Evolutionary conservation across 1,140 invertebrate species (phyloP), one percentile per base, ranked within the genome.

Genomic region (Meloidogyne hapla): DNA sequence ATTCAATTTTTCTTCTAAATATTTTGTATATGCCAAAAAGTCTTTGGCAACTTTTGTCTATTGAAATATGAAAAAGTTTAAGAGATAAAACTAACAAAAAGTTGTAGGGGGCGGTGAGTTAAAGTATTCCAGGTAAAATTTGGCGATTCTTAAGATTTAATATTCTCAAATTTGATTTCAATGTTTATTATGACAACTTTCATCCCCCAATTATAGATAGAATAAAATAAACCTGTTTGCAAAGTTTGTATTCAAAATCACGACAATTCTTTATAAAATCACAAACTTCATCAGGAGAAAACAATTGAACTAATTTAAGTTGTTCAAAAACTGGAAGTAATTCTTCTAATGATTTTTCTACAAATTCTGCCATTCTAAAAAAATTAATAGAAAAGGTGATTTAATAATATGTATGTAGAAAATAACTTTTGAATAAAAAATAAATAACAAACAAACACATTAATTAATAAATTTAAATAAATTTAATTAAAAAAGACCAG

Each of bases 1-100:
- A 2, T 23, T 26, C 48, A 73, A 21, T 33, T 73, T 33, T 42
- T 73, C 56, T 61, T 61, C 71, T 64, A 73, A 63, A 63, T 73
- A 73, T 28, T 33, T 26, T 23, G 71, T 23, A 63, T 73, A 73
- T 0, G 23, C 23, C 71, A 73, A 33, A 28, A 73, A 73, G 13
- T 73, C 71, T 10, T 73, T 73, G 12, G 71, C 71, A 25, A 61
- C 1, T 63, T 73, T 73, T 12, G 71, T 73, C 71, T 73, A 33
- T 33, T 33, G 2, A 69, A 48, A 21, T n/a, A 15, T 66, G 64
- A n/a, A 15, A 66, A 18, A n/a, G 15, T 15, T 33, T 4, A 33
- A 33, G 28, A 5, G 4, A 67, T 18, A 21, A 21, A 4, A 23
- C 21, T 33, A 4, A n/a, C n/a, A 33, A 67, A 9, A 6, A 67